Percentiles rank a stretch among this genome's conserved stretches.
phyloP scores from a whole-genome alignment of 1,140 invertebrate species.

The Zaprionus nigranus region DNA sequence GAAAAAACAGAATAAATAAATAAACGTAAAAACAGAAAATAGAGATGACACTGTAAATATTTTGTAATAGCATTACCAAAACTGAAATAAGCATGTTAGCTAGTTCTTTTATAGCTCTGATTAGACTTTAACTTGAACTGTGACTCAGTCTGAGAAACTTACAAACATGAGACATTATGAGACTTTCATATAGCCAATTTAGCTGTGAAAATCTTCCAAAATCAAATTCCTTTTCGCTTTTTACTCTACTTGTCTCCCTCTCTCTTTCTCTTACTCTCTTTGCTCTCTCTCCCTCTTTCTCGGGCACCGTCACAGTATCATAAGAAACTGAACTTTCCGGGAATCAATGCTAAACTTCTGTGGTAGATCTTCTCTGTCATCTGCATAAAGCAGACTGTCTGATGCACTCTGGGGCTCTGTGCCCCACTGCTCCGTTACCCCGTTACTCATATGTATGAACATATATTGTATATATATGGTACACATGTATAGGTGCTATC shows the following conservation, averaged over 20 bases:
- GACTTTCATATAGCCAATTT: too few relatives aligned
- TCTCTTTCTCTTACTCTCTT: neutral
- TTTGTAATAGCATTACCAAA: too few relatives aligned
- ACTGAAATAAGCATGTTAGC: too few relatives aligned
- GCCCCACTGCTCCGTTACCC: conserved; percentile 5
- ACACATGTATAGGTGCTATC: neutral
- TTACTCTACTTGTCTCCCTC: neutral
- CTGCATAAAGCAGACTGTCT: conserved; percentile 3
- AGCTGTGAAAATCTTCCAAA: neutral
- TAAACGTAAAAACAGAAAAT: too few relatives aligned
- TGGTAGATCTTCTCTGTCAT: neutral
- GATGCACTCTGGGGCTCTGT: neutral
- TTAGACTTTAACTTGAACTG: too few relatives aligned
- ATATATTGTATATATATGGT: neutral
- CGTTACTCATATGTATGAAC: neutral
- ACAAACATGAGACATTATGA: too few relatives aligned
- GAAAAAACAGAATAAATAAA: neutral
- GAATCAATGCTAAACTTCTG: neutral
- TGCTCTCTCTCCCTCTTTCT: neutral
- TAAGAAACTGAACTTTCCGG: neutral
- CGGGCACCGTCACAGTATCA: neutral
- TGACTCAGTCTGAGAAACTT: too few relatives aligned
- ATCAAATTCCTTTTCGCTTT: neutral
- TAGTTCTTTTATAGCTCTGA: too few relatives aligned
- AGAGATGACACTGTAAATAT: too few relatives aligned